Evolutionary conservation across 2,797 vertebrate species (phyloP), one percentile per base, ranked within the genome.

Genomic region (Danionella dracula): DNA sequence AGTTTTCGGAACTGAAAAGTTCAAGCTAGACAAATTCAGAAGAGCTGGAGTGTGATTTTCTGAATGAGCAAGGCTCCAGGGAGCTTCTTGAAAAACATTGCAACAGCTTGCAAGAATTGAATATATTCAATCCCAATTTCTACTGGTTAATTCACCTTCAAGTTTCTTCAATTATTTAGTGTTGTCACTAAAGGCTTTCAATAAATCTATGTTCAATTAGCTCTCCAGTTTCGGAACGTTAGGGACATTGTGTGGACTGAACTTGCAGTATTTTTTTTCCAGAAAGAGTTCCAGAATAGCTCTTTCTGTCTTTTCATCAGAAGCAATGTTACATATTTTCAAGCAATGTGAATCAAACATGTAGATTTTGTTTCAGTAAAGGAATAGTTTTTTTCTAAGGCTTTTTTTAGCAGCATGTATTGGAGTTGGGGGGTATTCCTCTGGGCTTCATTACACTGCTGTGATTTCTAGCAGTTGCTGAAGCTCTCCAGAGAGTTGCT

Each of bases 401-500:
- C 20, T 50, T 34, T 58, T 37, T 42, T 49, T 41, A 49, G 41
- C 38, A 21, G 12, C 38, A 12, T 42, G 29, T 41, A 41, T 23
- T 17, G 8, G 27, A 40, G 34, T 41, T 27, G 23, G 42, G 20
- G 34, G n/a, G 35, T 42, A 58, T 51, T 71, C 68, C 61, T 64
- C 3, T 37, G 20, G 40, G 61, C 49, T 66, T 60, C 34, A 71
- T 66, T 71, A 71, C 31, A 1, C 34, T 38, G 11, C 62, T 17
- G 32, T 54, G 32, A 71, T 59, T 60, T 66, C 37, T 48, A 64
- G 56, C 37, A 58, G 16, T 54, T 37, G 55, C 34, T 41, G 9
- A 13, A 19, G 16, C 23, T 48, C 45, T 53, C 42, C 37, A 8
- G 34, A 66, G 48, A 45, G 45, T 51, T 66, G 17, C 4, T 41